These are phyloP conservation scores for Drosophila arizonae DNA, from an alignment of 1,140 invertebrate species.

Conservation along the genomic window DNA sequence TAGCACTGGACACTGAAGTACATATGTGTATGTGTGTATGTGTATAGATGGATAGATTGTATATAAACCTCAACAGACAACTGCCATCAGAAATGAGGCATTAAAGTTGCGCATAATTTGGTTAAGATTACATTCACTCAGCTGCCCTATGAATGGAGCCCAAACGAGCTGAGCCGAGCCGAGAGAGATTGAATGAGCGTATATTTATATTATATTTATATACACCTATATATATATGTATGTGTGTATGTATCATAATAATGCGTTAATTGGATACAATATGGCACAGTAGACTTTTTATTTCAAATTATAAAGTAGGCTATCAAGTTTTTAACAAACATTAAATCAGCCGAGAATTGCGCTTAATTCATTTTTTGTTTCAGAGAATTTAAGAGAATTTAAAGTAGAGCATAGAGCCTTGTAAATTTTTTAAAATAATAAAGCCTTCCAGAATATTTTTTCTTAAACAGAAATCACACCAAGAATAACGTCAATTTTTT, in stretches of 20 bases:
- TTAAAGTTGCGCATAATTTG: slow-evolving; percentile 39
- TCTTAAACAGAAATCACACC: too few species aligned
- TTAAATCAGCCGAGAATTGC: background rate
- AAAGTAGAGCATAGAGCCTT: too few species aligned
- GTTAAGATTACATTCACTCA: slow-evolving; percentile 26
- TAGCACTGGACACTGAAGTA: slow-evolving; percentile 13
- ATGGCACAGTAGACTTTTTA: background rate
- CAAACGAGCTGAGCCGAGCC: too few species aligned
- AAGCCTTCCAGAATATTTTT: too few species aligned
- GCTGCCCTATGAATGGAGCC: background rate
- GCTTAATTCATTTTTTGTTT: background rate
- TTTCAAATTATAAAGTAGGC: slow-evolving; percentile 8
- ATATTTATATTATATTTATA: slow-evolving; percentile 8
- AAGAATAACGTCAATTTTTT: too few species aligned
- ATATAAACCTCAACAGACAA: slow-evolving; percentile 27
- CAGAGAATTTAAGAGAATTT: too few species aligned
- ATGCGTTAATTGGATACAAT: slow-evolving; percentile 21
- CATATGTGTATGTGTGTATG: background rate
- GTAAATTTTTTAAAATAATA: too few species aligned
- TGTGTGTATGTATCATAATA: slow-evolving; percentile 4
- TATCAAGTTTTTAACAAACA: background rate
- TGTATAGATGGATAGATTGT: background rate
- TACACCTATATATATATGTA: too few species aligned
- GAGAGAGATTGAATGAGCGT: slow-evolving; percentile 5
- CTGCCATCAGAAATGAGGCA: slow-evolving; percentile 36